Base-by-base conservation (phyloP, 2,797 vertebrate species). In the Gobionotothen gibberifrons region DNA sequence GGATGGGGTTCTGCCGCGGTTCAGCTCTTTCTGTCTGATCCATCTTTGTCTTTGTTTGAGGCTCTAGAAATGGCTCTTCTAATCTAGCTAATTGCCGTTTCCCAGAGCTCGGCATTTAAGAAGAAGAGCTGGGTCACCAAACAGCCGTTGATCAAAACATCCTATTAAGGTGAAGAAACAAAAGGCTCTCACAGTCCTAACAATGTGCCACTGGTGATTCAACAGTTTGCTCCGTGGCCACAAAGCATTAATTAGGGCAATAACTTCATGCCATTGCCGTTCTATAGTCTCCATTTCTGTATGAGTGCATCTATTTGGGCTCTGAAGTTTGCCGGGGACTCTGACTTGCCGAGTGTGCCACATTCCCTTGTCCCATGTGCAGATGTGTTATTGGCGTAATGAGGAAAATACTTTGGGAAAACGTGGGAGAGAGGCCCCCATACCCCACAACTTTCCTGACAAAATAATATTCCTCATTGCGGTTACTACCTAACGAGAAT, bases 181-280 rank as follows among this genome's bases (percentile, higher is more conserved):
- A 90, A 92, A 87, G 89, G 69, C 81, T 84, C 82, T 81, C 82
- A 86, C 84, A 84, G 67, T 75, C 66, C 47, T 3, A 85, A 91
- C 90, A 91, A 93, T 87, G 88, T 79, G 73, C 85, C 82, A 70
- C 79, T 58, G 85, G 78, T 83, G 71, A 72, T 86, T 90, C 89
- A 91, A 92, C 89, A 46, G 73, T 91, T 92, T 78, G 74, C 79
- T 79, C 81, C 85, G 85, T 74, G 82, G 76, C 57, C 87, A 91
- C 91, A 91, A 95, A 93, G 92, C 91, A 93, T 95, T 97, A 96
- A 96, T 97, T 96, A 97, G 96, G 95, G 95, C 96, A 95, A 92
- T 96, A 96, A 95, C 92, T 93, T 94, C 94, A 94, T 94, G 92
- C 89, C 60, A 89, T 91, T 94, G 93, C 93, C 94, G 87, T 95